Base-by-base conservation (phyloP, 2,888 invertebrate species). In the Habroteleia sp. region DNA sequence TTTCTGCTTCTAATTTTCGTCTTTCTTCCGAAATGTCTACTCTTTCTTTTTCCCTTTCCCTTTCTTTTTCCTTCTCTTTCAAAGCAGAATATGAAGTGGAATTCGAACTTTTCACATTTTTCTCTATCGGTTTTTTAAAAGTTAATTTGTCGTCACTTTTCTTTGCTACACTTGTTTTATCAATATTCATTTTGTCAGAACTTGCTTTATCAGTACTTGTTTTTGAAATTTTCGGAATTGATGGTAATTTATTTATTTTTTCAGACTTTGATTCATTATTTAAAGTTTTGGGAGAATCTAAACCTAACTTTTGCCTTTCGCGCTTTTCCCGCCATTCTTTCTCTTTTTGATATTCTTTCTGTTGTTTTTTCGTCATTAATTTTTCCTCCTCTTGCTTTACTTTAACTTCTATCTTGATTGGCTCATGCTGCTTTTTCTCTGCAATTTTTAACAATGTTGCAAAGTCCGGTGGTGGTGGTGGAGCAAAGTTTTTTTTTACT, bases 381-480 rank as follows among this genome's bases (percentile, higher is more conserved):
- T 94, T 90, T 77, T 95, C 95, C 77, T 91, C 88, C 48, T 88
- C 84, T 73, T 89, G 83, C 56, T 88, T 88, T 10, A 80, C 80
- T 82, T 91, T 91, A 13, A 89, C 86, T 77, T 92, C 91, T 63
- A 93, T 88, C 17, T 92, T 90, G 1, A 96, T 86, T 0, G 96
- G 96, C 84, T 96, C 94, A 85, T 92, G 91, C 77, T 96, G 96
- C 84, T 96, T 96, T 83, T 94, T 92, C 79, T 94, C 95, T 0
- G 96, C 96, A 3, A 96, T 89, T 88, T 95, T 94, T 1, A 97
- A 87, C 13, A 97, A 86, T 63, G 94, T 92, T 80, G 92, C 91
- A 84, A 96, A 97, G 87, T 95, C 94, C 87, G 96, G 91, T 0
- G 94, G 93, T 0, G 96, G 94, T 1, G 95, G 94, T 41, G 90